Evolutionary conservation across 2,113 vertebrate species (phyloP).

Genomic region (Sporophila hypoxantha): DNA sequence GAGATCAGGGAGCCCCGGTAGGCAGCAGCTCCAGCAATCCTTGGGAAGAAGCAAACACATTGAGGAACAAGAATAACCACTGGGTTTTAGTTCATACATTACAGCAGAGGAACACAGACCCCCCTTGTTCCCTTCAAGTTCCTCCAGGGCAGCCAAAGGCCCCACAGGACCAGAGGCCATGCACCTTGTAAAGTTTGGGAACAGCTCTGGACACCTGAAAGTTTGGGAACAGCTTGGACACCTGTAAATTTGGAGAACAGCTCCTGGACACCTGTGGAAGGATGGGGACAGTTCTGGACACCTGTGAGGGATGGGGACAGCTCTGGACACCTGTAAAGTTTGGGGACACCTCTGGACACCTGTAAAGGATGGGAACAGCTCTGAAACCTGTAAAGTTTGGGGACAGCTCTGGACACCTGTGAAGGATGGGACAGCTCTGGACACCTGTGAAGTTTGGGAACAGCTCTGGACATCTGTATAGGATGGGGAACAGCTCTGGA

Average conservation of each 20-base stretch:
- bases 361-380: neutral
- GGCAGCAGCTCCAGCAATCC: constrained; percentile 77
- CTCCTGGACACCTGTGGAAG: no score
- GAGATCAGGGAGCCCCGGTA: constrained; percentile 77
- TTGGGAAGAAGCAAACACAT: neutral
- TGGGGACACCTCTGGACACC: neutral
- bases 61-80: neutral
- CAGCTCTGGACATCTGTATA: neutral
- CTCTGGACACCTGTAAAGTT: no score
- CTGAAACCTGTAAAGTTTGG: no score
- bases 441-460: no score
- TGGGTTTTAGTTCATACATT: neutral
- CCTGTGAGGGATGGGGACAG: no score
- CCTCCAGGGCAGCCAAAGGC: neutral
- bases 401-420: no score
- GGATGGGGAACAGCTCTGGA: neutral
- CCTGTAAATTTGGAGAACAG: no score
- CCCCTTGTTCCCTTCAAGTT: neutral
- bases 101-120: neutral
- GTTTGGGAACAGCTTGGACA: no score
- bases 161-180: neutral
- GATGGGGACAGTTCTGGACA: no score
- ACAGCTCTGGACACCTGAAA: neutral
- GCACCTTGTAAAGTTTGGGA: no score
- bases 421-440: accelerated